Evolutionary conservation across 2,888 invertebrate genomes (phyloP).

Genomic region (Epistrophella euchroma): DNA sequence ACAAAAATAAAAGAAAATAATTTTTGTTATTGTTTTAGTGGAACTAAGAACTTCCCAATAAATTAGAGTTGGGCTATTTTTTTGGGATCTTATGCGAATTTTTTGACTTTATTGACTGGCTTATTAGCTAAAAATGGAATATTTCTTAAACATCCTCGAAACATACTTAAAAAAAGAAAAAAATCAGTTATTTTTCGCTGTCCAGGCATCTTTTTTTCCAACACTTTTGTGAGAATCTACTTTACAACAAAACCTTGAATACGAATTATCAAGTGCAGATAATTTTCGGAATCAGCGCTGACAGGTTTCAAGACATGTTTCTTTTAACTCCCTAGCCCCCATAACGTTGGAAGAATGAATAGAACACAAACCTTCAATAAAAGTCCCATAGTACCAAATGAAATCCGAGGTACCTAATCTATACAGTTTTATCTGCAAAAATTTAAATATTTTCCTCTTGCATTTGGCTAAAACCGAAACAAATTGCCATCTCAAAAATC

Average conservation of each 20-base stretch:
- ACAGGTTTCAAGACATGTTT: neutral
- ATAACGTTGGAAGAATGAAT: neutral
- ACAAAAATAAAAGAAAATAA: too few species aligned
- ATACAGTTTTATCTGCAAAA: neutral
- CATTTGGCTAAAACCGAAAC: constrained; percentile 1
- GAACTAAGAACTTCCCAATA: too few species aligned
- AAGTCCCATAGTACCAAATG: neutral
- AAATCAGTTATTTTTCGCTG: neutral
- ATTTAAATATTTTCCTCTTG: constrained; percentile 16
- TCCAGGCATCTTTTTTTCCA: neutral
- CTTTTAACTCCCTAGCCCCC: neutral
- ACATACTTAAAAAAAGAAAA: too few species aligned
- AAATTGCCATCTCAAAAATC: constrained; percentile 25
- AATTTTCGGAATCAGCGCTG: neutral
- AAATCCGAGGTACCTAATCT: neutral
- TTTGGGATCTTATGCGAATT: too few species aligned
- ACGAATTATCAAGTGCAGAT: neutral
- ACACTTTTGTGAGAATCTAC: neutral
- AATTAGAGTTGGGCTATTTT: too few species aligned
- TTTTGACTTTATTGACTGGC: too few species aligned
- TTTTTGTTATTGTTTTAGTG: too few species aligned
- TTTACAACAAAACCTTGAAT: neutral
- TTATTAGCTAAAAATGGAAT: too few species aligned
- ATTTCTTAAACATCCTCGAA: too few species aligned
- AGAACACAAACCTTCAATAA: neutral